Evolutionary conservation across 2,797 vertebrate species (phyloP).

Genomic region (Channallabes apus): DNA sequence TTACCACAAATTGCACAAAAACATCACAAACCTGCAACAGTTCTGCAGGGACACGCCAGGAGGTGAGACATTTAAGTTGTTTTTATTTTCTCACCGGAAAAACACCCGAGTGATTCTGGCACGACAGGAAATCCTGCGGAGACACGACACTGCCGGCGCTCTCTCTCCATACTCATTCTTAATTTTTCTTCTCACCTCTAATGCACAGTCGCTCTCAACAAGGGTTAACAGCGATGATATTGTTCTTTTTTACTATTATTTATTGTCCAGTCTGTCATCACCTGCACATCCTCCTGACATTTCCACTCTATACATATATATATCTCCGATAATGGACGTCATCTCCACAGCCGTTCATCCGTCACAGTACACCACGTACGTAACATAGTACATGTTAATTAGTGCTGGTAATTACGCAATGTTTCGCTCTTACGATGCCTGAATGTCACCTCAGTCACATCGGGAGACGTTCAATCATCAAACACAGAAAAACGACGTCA

Average conservation of each 20-base stretch:
- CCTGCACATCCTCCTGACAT: not conserved
- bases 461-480: not conserved
- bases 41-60: slow-evolving; percentile 39
- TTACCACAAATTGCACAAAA: slow-evolving; percentile 42
- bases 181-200: not conserved
- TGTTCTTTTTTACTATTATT: not conserved
- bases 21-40: slow-evolving; percentile 45
- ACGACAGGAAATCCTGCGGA: not conserved
- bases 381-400: slow-evolving; percentile 29
- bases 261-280: not conserved
- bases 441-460: slow-evolving; percentile 12
- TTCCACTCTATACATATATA: too few species aligned
- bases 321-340: slow-evolving; percentile 27
- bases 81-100: slow-evolving; percentile 4
- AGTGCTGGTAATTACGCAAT: slow-evolving; percentile 18
- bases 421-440: not conserved
- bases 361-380: slow-evolving; percentile 22
- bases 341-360: not conserved
- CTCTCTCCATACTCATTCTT: not conserved
- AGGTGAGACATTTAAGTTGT: not conserved
- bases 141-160: too few species aligned
- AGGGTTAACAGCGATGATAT: not conserved
- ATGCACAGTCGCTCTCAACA: not conserved
- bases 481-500: not conserved
- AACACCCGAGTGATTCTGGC: not conserved